Base-by-base conservation (phyloP, 92 coral and sea anemone genomes). In the Zoanthus sociatus region DNA sequence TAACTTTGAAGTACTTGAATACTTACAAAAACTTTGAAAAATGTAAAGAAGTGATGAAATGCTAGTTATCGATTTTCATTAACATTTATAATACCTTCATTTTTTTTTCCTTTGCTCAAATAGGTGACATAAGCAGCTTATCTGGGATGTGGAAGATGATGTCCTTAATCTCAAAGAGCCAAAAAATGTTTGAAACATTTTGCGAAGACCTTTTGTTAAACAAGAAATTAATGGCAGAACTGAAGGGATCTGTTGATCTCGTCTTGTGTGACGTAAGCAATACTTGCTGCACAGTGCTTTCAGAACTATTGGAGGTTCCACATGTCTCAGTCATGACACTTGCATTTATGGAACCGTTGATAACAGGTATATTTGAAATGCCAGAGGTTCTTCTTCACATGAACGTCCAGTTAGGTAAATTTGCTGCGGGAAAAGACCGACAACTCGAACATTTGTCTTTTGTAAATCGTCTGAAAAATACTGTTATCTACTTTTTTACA, bases 181-280 rank as follows among this genome's bases (percentile, higher is more conserved):
- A 15, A 9, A 30, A 70, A 11, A 4, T 88, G 73, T 31, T 30
- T 10, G 79, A 61, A 47, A 83, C 69, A 9, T 66, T 83, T 56
- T 89, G 91, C 76, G 78, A 64, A 51, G 91, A 89, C 51, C 53
- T 89, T 5, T 76, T 89, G n/a, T 37, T 67, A 15, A 45, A 89
- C 46, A 44, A 16, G 54, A 8, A 73, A 20, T 1, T 89, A 73
- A 89, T 89, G 68, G 33, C 77, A 13, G 54, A 83, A 33, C 83
- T 89, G 1, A 75, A 89, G 30, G 78, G 32, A 50, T 63, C 88
- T 31, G 88, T 67, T 48, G 91, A 89, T 67, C 66, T 89, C 30
- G 88, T 89, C 44, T 48, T 89, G 53, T 89, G 91, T 10, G 91
- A 89, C 44, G n/a, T 64, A 18, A 5, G 84, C 18, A 83, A 74